Conservation (phyloP, 2,888 invertebrate species). For the Hypomecis atomaria region DNA sequence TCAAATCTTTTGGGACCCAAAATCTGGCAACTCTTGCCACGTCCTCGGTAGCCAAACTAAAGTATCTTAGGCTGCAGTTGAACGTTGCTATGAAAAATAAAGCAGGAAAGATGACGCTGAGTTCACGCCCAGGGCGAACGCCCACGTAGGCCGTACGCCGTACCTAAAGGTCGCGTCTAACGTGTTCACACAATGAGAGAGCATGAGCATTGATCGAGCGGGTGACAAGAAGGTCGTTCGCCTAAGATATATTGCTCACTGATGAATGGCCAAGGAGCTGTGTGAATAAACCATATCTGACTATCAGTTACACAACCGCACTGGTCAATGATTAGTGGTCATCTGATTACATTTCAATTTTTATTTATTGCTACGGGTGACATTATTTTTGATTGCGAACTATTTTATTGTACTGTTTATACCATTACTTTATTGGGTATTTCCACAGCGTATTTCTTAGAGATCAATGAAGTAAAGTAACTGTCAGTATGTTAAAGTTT, state of each 20-base stretch:
- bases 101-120: constrained; percentile 49
- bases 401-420: not conserved
- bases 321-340: not conserved
- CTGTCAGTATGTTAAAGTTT: no score
- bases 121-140: constrained; percentile 62
- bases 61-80: no score
- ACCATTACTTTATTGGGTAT: no score
- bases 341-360: constrained; percentile 5
- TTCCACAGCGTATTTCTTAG: no score
- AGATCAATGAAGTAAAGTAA: no score
- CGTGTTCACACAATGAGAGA: constrained; percentile 38
- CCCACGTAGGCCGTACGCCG: constrained; percentile 52
- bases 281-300: constrained; percentile 16
- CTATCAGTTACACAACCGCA: constrained; percentile 6
- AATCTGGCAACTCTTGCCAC: no score
- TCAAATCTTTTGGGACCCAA: no score
- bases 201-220: constrained; percentile 53
- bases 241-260: constrained; percentile 53
- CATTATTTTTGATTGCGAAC: not conserved
- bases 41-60: no score
- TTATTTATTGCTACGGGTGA: not conserved
- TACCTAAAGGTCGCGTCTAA: constrained; percentile 62
- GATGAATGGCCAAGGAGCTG: constrained; percentile 13
- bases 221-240: constrained; percentile 59
- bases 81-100: constrained; percentile 23